Evolutionary conservation across 1,140 invertebrate genomes (phyloP).

Genomic region (Tachypleus tridentatus): DNA sequence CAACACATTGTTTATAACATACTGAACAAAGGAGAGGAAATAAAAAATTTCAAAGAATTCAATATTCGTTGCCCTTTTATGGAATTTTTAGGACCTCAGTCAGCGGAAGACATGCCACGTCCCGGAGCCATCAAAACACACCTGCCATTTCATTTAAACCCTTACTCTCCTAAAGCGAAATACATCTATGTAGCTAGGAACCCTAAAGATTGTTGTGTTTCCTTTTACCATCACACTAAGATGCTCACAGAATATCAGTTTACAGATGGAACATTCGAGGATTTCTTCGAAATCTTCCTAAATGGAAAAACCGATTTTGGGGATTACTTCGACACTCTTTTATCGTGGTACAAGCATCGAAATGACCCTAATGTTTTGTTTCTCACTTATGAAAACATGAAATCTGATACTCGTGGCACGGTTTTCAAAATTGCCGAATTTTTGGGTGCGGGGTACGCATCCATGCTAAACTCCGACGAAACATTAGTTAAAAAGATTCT

Average conservation of each 20-base stretch:
- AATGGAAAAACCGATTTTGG: constrained; percentile 29
- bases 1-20: too few species aligned
- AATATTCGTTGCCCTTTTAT: constrained; percentile 1
- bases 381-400: too few species aligned
- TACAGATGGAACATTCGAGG: constrained; percentile 23
- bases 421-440: too few species aligned
- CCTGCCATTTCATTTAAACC: constrained; percentile 18
- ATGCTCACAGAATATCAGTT: background rate
- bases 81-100: background rate
- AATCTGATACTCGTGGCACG: too few species aligned
- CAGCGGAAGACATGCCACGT: background rate
- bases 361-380: too few species aligned
- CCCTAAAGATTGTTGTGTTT: constrained; percentile 72
- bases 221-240: constrained; percentile 67
- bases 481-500: too few species aligned
- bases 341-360: constrained; percentile 24
- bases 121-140: constrained; percentile 18
- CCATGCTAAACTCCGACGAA: too few species aligned
- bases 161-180: constrained; percentile 32
- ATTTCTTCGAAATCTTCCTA: constrained; percentile 31
- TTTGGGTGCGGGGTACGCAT: too few species aligned
- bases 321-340: constrained; percentile 34
- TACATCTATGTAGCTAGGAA: constrained; percentile 64
- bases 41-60: too few species aligned
- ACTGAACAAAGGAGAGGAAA: too few species aligned